Evolutionary conservation across 2,797 vertebrate genomes (phyloP).

Genomic region (Chaenodraco wilsoni): DNA sequence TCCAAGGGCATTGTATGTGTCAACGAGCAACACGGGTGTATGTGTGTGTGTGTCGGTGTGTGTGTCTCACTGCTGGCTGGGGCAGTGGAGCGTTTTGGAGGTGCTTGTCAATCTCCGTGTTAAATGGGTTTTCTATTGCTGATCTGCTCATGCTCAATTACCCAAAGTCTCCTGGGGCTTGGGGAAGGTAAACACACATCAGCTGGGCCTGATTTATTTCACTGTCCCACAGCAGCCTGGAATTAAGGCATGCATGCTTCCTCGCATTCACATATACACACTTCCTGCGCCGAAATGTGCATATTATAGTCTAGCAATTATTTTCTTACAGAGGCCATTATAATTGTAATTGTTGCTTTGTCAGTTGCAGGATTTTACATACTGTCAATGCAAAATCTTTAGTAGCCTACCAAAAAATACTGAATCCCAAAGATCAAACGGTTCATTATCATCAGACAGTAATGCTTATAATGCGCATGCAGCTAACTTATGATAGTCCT

Average conservation of each 20-base stretch:
- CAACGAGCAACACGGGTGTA: constrained; percentile 44
- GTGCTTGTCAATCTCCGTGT: constrained; percentile 71
- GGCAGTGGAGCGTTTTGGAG: constrained; percentile 29
- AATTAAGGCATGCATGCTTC: constrained; percentile 66
- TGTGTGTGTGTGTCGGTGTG: constrained; percentile 15
- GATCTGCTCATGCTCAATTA: constrained; percentile 87
- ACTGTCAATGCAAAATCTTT: constrained; percentile 8
- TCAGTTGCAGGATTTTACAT: constrained; percentile 27
- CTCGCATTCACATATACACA: constrained; percentile 30
- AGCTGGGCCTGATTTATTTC: constrained; percentile 84
- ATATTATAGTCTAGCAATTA: constrained; percentile 3
- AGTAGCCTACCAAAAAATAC: constrained; percentile 11
- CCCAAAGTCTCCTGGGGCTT: constrained; percentile 78
- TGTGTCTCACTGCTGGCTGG: constrained; percentile 38
- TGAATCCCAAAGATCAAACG: constrained; percentile 37
- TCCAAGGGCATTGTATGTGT: constrained; percentile 33
- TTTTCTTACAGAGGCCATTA: neutral
- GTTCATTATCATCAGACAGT: constrained; percentile 26
- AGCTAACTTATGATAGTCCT: constrained; percentile 46
- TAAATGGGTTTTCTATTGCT: constrained; percentile 81
- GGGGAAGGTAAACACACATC: constrained; percentile 83
- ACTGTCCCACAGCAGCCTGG: constrained; percentile 81
- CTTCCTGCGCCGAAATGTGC: neutral
- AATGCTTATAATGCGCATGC: constrained; percentile 24
- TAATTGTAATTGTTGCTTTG: constrained; percentile 22